These are phyloP conservation scores for Toxostoma redivivum DNA, from an alignment of 2,113 vertebrate genomes.

Conservation along the genomic window DNA sequence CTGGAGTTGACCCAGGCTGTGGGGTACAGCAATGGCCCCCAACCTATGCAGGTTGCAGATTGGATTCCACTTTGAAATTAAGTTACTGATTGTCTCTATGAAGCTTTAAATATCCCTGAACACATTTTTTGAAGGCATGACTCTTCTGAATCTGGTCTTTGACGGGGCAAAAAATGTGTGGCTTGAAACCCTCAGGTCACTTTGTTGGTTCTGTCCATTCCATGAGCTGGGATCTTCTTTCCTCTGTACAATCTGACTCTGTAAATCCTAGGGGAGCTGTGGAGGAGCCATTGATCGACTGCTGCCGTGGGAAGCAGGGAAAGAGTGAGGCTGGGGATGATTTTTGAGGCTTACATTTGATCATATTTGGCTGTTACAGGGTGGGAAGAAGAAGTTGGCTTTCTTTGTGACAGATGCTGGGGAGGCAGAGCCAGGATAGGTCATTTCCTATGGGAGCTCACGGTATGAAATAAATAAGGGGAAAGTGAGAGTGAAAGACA, in stretches of 20 bases:
- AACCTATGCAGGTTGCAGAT: not conserved
- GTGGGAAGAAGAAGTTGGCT: not conserved
- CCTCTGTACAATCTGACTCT: not conserved
- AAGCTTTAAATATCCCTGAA: not conserved
- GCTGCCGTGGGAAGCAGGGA: not conserved
- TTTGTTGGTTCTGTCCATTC: not conserved
- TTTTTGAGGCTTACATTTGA: not conserved
- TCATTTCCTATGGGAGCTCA: not conserved
- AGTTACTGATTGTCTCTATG: not conserved
- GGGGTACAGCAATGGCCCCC: not conserved
- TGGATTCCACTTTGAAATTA: not conserved
- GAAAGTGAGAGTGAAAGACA: slow-evolving; percentile 62
- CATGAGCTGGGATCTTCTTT: not conserved
- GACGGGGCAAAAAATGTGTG: not conserved
- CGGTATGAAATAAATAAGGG: slow-evolving; percentile 48
- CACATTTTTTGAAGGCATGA: accelerated
- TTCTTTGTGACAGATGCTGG: slow-evolving; percentile 5
- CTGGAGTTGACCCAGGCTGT: not conserved
- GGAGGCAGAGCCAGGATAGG: slow-evolving; percentile 17
- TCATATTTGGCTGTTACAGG: not conserved
- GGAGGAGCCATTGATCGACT: accelerated
- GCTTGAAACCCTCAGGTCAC: not conserved
- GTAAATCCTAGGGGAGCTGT: not conserved
- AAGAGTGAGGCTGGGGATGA: not conserved
- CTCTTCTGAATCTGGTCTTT: not conserved